These are phyloP conservation scores for Akabosia matsudoensis DNA, from an alignment of 1,140 invertebrate genomes.

Conservation along the genomic window DNA sequence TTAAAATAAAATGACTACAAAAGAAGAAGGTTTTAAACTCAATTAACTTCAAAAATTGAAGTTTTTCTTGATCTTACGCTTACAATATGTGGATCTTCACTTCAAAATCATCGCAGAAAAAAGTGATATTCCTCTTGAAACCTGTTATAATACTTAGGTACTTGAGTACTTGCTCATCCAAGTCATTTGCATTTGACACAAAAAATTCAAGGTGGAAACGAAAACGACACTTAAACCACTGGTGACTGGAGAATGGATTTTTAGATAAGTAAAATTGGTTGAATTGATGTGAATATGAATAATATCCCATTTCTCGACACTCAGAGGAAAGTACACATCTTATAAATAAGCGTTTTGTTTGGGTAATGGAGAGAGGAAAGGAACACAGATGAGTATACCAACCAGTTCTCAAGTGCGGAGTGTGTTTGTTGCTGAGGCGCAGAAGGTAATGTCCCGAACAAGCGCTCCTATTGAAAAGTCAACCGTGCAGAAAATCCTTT, in stretches of 20 bases:
- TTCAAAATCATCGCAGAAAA: too few relatives aligned
- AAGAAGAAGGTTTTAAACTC: not conserved
- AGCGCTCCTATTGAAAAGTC: slow-evolving; percentile 33
- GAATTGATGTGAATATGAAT: not conserved
- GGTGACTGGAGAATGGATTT: not conserved
- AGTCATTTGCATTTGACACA: too few relatives aligned
- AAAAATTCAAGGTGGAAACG: too few relatives aligned
- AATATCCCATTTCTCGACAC: not conserved
- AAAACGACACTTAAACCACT: too few relatives aligned
- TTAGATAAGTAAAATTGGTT: not conserved
- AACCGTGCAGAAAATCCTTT: slow-evolving; percentile 35
- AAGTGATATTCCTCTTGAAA: too few relatives aligned
- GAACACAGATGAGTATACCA: too few relatives aligned
- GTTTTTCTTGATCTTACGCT: too few relatives aligned
- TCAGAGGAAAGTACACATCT: not conserved
- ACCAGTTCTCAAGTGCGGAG: too few relatives aligned
- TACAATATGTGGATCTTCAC: too few relatives aligned
- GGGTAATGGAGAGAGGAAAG: not conserved
- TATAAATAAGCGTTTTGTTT: too few relatives aligned
- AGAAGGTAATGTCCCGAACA: slow-evolving; percentile 23
- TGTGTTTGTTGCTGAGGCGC: slow-evolving; percentile 22
- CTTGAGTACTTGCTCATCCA: too few relatives aligned
- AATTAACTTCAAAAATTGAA: slow-evolving; percentile 24
- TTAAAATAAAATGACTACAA: not conserved
- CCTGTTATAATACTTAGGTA: too few relatives aligned